phyloP scores from a whole-genome alignment of 2,797 vertebrate species.

The Lepus oiostolus region DNA sequence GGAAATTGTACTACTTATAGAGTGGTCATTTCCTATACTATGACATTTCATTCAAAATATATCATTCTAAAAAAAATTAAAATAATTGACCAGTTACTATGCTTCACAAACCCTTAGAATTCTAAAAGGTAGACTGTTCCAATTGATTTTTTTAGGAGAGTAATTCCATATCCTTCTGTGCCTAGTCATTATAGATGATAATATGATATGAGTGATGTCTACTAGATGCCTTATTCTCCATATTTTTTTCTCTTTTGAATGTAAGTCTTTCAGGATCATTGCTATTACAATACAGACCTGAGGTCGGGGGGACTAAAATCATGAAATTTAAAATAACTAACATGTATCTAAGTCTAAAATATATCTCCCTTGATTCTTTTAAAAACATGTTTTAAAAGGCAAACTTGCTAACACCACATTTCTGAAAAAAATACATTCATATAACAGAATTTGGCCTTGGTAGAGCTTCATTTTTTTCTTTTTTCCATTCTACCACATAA shows the following conservation, averaged over 20 bases:
- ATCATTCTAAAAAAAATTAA: constrained; percentile 49
- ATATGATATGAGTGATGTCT: constrained; percentile 29
- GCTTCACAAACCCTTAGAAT: constrained; percentile 20
- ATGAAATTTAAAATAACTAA: constrained; percentile 36
- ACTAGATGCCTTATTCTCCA: constrained; percentile 55
- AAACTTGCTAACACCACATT: not conserved
- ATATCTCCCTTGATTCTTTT: not conserved
- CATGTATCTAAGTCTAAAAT: constrained; percentile 18
- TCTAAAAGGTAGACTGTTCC: constrained; percentile 17
- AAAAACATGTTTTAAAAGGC: not conserved
- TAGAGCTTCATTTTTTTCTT: not conserved
- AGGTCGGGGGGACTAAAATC: not conserved
- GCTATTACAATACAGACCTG: not conserved
- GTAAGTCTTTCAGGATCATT: constrained; percentile 34
- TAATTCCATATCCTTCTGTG: not conserved
- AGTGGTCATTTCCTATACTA: constrained; percentile 46
- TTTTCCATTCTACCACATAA: not conserved
- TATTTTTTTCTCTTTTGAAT: constrained; percentile 59
- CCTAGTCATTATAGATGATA: constrained; percentile 44
- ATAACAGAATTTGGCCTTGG: not conserved
- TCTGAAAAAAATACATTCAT: not conserved
- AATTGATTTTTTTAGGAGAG: constrained; percentile 48
- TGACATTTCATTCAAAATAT: constrained; percentile 62
- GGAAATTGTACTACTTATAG: constrained; percentile 40
- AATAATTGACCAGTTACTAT: not conserved